Conservation (phyloP, 37 sponge, comb jelly and placozoan genomes). For the Aplysina aerophoba region DNA sequence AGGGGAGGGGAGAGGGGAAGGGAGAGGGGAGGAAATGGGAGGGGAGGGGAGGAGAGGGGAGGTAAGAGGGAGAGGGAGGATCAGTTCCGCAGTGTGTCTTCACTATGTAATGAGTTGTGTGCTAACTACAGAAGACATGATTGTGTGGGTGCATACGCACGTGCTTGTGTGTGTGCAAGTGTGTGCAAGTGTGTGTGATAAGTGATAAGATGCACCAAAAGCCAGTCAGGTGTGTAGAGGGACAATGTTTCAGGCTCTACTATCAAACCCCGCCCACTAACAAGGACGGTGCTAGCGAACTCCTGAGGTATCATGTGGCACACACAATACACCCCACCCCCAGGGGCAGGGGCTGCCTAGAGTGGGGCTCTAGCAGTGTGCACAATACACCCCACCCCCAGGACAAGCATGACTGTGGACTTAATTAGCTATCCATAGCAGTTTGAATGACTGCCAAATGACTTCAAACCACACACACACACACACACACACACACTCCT, state of each 20-base stretch:
- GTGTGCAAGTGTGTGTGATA: too few species aligned
- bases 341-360: constrained; percentile 21
- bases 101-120: background rate
- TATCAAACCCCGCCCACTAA: constrained; percentile 76
- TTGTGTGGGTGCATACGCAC: too few species aligned
- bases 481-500: too few species aligned
- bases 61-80: too few species aligned
- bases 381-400: background rate
- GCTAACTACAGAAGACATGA: too few species aligned
- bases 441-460: too few species aligned
- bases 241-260: constrained; percentile 68
- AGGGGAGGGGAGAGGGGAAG: background rate
- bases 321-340: constrained; percentile 57
- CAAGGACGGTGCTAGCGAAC: constrained; percentile 67
- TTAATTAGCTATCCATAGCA: too few species aligned
- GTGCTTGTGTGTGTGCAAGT: too few species aligned
- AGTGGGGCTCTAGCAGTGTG: constrained; percentile 74
- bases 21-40: constrained; percentile 67
- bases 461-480: too few species aligned
- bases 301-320: constrained; percentile 57
- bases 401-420: too few species aligned
- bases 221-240: background rate
- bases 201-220: background rate
- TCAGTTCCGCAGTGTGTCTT: background rate
- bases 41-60: background rate